Evolutionary conservation across 2,113 vertebrate species (phyloP), one percentile per base, ranked within the genome.

Genomic region (Microcebus ravelobensis): DNA sequence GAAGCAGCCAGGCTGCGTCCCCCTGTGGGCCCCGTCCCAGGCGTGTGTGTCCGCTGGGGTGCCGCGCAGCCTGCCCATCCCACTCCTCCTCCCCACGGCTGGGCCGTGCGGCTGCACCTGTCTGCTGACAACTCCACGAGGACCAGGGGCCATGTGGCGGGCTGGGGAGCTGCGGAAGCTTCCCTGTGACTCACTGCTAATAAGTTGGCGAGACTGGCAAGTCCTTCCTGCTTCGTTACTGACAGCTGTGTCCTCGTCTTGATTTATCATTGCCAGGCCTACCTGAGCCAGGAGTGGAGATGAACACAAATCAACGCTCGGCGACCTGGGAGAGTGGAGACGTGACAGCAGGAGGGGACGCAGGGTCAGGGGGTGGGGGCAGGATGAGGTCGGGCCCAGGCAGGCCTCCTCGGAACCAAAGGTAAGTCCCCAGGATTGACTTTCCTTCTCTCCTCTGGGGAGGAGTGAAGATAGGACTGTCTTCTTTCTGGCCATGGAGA

Each of bases 121-220:
- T 95, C 92, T 84, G 36, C 77, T n/a, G 77, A 90, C 71, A 39
- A 79, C 77, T 86, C 94, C 42, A 0, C 9, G 21, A 42, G 82
- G 87, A 65, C 76, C 21, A 39, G 65, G 55, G 42, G 76, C 52
- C 4, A 76, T 3, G 90, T 82, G 71, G 63, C 42, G 31, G n/a
- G 23, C 39, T 11, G 25, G 61, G 89, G 94, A 67, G 73, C 59
- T 96, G 84, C 74, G 20, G 97, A 96, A 94, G 48, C 87, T 90
- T 93, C 96, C 74, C 90, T 13, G 12, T 76, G 87, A 88, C 0
- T 23, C 3, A 0, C 21, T 39, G 94, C 97, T 98, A 97, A 98
- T 95, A 95, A 97, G 92, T 95, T 97, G 97, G 97, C 98, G 96
- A 97, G 96, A 84, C 74, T 90, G 96, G 93, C 93, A 95, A 74